Conservation (phyloP, 2,797 vertebrate genomes). For the Oreochromis mossambicus region DNA sequence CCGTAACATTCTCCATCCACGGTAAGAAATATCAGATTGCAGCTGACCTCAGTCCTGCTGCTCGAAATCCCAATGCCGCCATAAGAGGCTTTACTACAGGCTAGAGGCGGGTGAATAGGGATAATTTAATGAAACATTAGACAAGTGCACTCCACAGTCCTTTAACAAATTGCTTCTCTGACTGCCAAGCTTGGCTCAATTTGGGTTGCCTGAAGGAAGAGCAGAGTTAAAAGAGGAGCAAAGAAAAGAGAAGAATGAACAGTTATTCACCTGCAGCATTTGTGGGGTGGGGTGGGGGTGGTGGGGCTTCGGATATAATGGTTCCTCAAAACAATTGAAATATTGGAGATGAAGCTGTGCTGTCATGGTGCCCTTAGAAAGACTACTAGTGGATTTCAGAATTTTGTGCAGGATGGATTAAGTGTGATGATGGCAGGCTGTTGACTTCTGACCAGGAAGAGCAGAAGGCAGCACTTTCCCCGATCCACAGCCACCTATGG, state of each 20-base stretch:
- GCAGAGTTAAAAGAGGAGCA: slow-evolving; percentile 16
- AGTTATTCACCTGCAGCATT: slow-evolving; percentile 19
- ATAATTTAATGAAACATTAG: slow-evolving; percentile 78
- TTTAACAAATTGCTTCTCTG: slow-evolving; percentile 72
- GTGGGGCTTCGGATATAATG: not conserved
- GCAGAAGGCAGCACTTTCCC: slow-evolving; percentile 18
- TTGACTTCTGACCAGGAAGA: slow-evolving; percentile 24
- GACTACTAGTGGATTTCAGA: slow-evolving; percentile 16
- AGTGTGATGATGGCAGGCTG: not conserved
- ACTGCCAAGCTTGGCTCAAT: slow-evolving; percentile 51
- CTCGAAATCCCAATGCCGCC: slow-evolving; percentile 50
- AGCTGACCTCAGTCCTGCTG: slow-evolving; percentile 44
- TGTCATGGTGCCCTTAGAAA: not conserved
- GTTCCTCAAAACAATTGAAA: not conserved
- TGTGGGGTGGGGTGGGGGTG: not conserved
- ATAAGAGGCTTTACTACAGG: slow-evolving; percentile 70
- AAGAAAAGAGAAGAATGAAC: slow-evolving; percentile 11
- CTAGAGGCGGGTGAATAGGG: slow-evolving; percentile 62
- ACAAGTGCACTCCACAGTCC: slow-evolving; percentile 67
- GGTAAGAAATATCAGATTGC: slow-evolving; percentile 66
- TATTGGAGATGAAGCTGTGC: not conserved
- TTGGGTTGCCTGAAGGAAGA: slow-evolving; percentile 43
- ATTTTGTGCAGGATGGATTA: slow-evolving; percentile 22
- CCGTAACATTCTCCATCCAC: slow-evolving; percentile 15
- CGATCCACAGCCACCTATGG: slow-evolving; percentile 13